phyloP scores from a whole-genome alignment of 2,888 invertebrate species.

The Stegana nigrithorax region DNA sequence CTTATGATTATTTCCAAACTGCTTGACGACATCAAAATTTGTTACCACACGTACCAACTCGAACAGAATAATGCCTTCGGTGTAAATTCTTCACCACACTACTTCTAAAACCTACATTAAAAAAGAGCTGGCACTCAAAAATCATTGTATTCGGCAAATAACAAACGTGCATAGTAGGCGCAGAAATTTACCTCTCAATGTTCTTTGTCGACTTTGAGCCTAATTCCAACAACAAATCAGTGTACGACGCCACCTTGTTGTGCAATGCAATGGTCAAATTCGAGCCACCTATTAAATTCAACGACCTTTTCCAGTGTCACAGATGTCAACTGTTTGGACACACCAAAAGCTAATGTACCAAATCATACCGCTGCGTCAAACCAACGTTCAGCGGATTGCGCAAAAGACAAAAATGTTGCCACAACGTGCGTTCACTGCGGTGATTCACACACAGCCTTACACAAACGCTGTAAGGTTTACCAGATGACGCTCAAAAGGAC shows the following conservation, averaged over 20 bases:
- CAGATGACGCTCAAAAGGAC: not conserved
- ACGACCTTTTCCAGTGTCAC: not conserved
- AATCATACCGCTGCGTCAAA: not conserved
- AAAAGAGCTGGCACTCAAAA: not conserved
- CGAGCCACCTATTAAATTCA: too few relatives aligned
- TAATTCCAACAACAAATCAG: not conserved
- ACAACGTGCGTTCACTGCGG: not conserved
- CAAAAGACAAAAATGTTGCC: not conserved
- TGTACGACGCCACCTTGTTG: not conserved
- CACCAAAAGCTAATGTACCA: not conserved
- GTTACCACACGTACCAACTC: not conserved
- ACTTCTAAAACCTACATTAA: not conserved
- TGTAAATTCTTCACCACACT: not conserved
- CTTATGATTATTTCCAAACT: not conserved
- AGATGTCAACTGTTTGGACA: not conserved
- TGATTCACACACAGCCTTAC: not conserved
- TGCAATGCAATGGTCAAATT: not conserved
- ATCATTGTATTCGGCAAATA: not conserved
- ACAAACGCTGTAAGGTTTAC: not conserved
- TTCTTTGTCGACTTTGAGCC: not conserved
- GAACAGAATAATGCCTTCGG: not conserved
- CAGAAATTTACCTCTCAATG: not conserved
- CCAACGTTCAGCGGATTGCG: not conserved
- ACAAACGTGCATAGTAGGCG: not conserved
- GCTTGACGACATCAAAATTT: not conserved